These are phyloP conservation scores for Gallinago undulata DNA, from an alignment of 2,113 vertebrate species.

Conservation along the genomic window DNA sequence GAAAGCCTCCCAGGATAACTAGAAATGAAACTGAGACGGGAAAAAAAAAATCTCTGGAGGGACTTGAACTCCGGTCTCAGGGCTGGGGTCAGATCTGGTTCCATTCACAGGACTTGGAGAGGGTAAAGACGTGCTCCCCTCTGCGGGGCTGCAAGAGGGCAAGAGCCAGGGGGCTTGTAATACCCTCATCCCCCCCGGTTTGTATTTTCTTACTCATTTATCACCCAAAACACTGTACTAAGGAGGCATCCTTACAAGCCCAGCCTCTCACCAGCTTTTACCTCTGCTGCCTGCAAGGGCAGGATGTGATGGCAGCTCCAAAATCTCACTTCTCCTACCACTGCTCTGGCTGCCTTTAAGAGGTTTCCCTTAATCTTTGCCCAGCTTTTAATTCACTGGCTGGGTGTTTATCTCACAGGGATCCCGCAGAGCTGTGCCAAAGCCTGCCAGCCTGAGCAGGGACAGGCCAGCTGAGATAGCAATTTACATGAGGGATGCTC, in stretches of 20 bases:
- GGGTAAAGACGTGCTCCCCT: not conserved
- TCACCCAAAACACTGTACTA: not conserved
- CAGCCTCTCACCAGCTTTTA: not conserved
- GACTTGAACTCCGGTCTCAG: not conserved
- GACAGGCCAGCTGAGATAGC: not conserved
- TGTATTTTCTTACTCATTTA: not conserved
- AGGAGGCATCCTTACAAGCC: not conserved
- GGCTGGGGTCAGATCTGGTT: not conserved
- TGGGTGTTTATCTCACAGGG: not conserved
- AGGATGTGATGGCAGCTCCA: not conserved
- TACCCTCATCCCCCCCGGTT: fast-evolving
- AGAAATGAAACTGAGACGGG: not conserved
- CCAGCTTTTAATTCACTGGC: not conserved
- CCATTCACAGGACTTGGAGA: not conserved
- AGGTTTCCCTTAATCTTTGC: not conserved
- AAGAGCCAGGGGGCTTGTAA: not conserved
- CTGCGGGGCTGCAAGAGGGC: not conserved
- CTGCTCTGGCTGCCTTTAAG: not conserved
- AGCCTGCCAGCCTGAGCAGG: fast-evolving
- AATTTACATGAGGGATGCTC: too few species aligned
- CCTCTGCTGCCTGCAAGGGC: not conserved
- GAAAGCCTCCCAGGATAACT: too few species aligned
- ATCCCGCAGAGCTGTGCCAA: not conserved
- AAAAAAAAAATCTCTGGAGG: not conserved
- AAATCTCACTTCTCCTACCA: not conserved